Evolutionary conservation across 2,113 vertebrate species (phyloP).

Genomic region (Phyllopteryx taeniolatus): DNA sequence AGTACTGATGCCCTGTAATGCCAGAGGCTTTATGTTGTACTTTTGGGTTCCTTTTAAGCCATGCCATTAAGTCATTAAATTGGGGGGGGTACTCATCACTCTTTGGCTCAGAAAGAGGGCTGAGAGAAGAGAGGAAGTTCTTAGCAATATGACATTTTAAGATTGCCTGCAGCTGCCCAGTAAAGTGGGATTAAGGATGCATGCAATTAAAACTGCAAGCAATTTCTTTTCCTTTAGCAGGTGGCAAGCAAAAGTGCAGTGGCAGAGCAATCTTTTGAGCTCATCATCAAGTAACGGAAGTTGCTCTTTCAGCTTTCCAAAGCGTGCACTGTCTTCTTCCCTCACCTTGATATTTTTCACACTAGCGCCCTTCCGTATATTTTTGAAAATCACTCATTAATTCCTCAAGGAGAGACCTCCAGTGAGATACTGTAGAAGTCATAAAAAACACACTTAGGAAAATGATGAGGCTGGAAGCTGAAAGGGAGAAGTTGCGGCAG

Average conservation of each 20-base stretch:
- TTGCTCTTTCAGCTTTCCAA: slow-evolving; percentile 49
- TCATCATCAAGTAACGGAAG: slow-evolving; percentile 55
- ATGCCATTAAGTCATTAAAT: slow-evolving; percentile 2
- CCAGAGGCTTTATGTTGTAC: slow-evolving; percentile 6
- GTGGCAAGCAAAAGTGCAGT: slow-evolving; percentile 47
- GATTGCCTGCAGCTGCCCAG: slow-evolving; percentile 51
- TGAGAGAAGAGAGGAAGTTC: slow-evolving; percentile 4
- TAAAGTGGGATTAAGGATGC: slow-evolving; percentile 66
- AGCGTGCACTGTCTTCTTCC: slow-evolving; percentile 18
- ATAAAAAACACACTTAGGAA: slow-evolving; percentile 17
- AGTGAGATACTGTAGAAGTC: not conserved
- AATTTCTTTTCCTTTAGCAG: slow-evolving; percentile 36
- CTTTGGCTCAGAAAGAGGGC: slow-evolving; percentile 12
- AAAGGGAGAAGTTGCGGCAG: slow-evolving; percentile 21
- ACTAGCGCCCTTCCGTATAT: slow-evolving; percentile 17
- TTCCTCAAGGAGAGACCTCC: not conserved
- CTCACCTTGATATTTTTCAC: slow-evolving; percentile 29
- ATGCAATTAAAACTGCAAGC: slow-evolving; percentile 60
- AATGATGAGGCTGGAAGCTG: slow-evolving; percentile 23
- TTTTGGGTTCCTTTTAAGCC: not conserved
- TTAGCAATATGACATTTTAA: slow-evolving; percentile 48
- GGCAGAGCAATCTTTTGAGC: slow-evolving; percentile 51
- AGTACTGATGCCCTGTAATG: slow-evolving; percentile 41
- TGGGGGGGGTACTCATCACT: not conserved
- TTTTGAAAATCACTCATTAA: slow-evolving; percentile 34